Conservation (phyloP, 2,113 vertebrate genomes). For the Gymnobelideus leadbeateri region DNA sequence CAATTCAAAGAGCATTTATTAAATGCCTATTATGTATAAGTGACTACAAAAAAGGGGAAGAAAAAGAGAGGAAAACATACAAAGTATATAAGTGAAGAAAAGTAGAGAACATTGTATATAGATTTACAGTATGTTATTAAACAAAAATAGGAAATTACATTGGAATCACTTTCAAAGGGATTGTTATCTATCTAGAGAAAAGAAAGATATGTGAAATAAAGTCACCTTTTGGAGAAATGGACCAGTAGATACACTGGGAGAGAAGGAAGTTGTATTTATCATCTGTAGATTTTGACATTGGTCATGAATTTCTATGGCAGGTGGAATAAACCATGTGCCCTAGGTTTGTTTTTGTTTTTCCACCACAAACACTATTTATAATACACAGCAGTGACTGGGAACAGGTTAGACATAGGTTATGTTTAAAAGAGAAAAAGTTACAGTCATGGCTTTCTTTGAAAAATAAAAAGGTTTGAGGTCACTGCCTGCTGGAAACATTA, state of each 20-base stretch:
- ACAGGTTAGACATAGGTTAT: neutral
- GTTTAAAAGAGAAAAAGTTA: neutral
- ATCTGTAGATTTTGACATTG: neutral
- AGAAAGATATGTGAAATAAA: neutral
- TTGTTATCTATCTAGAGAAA: neutral
- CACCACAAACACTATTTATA: conserved; percentile 16
- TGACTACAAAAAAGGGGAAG: neutral
- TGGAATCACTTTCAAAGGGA: neutral
- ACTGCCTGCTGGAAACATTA: neutral
- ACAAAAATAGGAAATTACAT: neutral
- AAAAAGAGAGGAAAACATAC: neutral
- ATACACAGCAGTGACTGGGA: neutral
- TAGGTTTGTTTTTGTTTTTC: conserved; percentile 18
- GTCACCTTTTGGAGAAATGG: neutral
- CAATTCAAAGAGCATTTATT: neutral
- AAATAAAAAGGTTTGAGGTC: neutral
- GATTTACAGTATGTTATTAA: neutral
- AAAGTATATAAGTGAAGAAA: neutral
- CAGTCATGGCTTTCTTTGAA: neutral
- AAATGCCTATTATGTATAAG: neutral
- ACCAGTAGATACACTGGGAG: neutral
- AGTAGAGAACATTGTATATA: neutral
- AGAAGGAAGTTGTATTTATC: neutral
- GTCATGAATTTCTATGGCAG: neutral
- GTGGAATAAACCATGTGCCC: neutral